These are phyloP conservation scores for Morelia viridis DNA, from an alignment of 2,797 vertebrate genomes.

Conservation along the genomic window DNA sequence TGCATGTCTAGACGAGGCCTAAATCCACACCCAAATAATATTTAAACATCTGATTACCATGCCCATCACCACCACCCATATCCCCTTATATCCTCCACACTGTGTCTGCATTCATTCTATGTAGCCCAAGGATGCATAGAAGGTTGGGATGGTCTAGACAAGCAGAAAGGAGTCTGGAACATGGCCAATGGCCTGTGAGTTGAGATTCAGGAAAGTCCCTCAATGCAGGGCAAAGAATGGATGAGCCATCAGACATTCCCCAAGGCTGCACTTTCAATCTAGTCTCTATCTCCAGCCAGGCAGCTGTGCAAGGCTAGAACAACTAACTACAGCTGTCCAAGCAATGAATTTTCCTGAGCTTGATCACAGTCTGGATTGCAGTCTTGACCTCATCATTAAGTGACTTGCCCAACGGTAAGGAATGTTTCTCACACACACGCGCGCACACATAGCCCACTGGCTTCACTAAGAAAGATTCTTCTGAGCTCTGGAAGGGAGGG, in stretches of 20 bases:
- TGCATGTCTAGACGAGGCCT: background rate
- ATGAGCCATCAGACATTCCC: background rate
- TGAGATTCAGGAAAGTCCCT: conserved; percentile 19
- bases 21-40: background rate
- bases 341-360: conserved; percentile 21
- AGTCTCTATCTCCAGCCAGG: background rate
- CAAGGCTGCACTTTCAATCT: fast-evolving
- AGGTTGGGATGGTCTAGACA: background rate
- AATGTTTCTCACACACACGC: background rate
- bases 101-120: background rate
- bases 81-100: background rate
- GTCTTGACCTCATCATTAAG: background rate
- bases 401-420: background rate
- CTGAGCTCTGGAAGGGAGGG: background rate
- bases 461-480: background rate
- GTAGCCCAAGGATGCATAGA: background rate
- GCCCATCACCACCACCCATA: background rate
- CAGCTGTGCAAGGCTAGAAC: background rate
- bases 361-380: background rate
- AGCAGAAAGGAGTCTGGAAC: background rate
- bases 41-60: background rate
- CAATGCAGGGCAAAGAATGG: background rate
- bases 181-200: background rate
- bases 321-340: background rate
- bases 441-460: background rate